Evolutionary conservation across 2,888 invertebrate genomes (phyloP).

Genomic region (Drosophila greeni): DNA sequence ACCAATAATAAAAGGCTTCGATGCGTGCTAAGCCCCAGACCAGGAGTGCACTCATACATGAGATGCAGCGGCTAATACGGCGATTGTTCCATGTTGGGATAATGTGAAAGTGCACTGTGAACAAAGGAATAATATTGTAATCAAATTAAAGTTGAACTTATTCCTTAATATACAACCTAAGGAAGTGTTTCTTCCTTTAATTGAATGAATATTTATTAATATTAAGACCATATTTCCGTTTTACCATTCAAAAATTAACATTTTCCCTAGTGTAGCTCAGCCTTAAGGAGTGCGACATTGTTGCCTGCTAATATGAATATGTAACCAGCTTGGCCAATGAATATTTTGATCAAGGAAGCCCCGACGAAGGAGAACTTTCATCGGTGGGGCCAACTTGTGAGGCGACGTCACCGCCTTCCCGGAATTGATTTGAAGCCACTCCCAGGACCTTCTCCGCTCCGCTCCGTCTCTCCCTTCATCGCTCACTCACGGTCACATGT

Average conservation of each 20-base stretch:
- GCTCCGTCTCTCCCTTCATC: constrained; percentile 10
- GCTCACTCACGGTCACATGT: constrained; percentile 55
- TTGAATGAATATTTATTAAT: no score
- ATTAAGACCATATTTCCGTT: no score
- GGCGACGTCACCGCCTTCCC: constrained; percentile 11
- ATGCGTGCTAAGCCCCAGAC: constrained; percentile 20
- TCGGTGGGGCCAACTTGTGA: constrained; percentile 19
- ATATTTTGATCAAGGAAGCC: constrained; percentile 38
- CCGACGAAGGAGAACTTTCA: constrained; percentile 30
- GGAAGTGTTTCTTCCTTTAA: no score
- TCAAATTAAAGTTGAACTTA: no score
- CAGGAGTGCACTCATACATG: constrained; percentile 26
- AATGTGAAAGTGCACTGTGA: neutral
- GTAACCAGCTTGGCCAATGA: constrained; percentile 31
- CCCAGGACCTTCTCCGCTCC: neutral
- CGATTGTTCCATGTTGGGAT: constrained; percentile 11
- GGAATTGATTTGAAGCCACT: constrained; percentile 55
- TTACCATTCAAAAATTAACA: no score
- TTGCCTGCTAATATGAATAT: constrained; percentile 34
- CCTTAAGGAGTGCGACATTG: neutral
- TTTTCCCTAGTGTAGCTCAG: constrained; percentile 1
- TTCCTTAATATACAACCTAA: no score
- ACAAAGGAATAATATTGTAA: neutral
- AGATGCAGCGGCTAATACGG: constrained; percentile 4
- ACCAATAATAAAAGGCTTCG: constrained; percentile 44